phyloP scores from a whole-genome alignment of 2,797 vertebrate genomes.

The Sparus aurata region DNA sequence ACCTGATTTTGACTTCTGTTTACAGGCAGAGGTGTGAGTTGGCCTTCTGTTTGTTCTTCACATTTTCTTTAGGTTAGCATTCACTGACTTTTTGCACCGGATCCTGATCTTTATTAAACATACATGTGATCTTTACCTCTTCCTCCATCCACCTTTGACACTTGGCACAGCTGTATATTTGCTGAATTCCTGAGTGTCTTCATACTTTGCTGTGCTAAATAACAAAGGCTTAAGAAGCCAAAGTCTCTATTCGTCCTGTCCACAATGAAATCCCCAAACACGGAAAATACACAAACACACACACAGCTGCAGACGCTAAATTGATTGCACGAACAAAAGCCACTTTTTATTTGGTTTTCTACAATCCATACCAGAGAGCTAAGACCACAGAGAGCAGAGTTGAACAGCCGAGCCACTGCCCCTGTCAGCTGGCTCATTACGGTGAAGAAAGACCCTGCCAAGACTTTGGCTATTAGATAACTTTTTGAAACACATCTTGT shows the following conservation, averaged over 20 bases:
- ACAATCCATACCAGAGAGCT: constrained; percentile 4
- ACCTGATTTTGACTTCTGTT: neutral
- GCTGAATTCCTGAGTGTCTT: neutral
- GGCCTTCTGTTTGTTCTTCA: neutral
- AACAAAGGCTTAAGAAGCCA: neutral
- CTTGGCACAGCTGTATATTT: neutral
- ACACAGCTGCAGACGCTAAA: constrained; percentile 18
- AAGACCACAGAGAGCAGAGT: constrained; percentile 21
- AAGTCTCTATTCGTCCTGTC: neutral
- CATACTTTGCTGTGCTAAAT: neutral
- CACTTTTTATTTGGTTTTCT: constrained; percentile 26
- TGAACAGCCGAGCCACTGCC: constrained; percentile 21
- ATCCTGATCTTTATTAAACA: neutral
- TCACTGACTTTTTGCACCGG: neutral
- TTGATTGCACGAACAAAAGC: constrained; percentile 18
- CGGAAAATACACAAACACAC: constrained; percentile 1
- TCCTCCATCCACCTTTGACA: neutral
- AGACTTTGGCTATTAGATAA: constrained; percentile 58
- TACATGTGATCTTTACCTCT: neutral
- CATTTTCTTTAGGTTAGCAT: neutral
- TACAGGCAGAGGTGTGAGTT: neutral
- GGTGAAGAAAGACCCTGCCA: constrained; percentile 50
- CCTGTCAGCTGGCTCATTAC: constrained; percentile 65
- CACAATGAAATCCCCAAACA: constrained; percentile 14
- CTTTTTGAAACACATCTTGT: constrained; percentile 59